Evolutionary conservation across 2,888 invertebrate genomes (phyloP).

Genomic region (Ischnura elegans): DNA sequence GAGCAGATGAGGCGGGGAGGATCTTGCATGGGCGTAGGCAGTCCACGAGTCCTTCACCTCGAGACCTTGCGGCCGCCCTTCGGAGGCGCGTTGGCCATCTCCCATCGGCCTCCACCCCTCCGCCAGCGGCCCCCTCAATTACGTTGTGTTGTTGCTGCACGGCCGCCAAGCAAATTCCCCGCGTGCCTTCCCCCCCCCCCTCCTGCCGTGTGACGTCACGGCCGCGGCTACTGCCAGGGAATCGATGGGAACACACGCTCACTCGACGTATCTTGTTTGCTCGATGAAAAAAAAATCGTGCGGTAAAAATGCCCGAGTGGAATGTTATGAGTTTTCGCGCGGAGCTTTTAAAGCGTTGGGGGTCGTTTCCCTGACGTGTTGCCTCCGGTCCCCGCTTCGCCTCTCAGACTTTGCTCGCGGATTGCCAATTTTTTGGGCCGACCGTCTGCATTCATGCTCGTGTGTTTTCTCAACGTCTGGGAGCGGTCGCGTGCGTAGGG

Average conservation of each 20-base stretch:
- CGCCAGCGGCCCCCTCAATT: constrained; percentile 1
- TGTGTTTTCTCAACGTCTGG: no score
- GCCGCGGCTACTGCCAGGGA: constrained; percentile 52
- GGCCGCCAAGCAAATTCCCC: constrained; percentile 47
- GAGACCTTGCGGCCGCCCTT: constrained; percentile 63
- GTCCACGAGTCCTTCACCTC: constrained; percentile 57
- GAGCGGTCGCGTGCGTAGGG: no score
- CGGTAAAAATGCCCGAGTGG: background rate
- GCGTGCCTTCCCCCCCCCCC: constrained; percentile 19
- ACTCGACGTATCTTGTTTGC: constrained; percentile 51
- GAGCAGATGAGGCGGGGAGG: background rate
- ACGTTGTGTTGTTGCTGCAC: constrained; percentile 67
- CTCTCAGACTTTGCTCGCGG: background rate
- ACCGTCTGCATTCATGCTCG: no score
- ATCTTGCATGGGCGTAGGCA: background rate
- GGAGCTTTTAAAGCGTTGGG: background rate
- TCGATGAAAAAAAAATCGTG: background rate
- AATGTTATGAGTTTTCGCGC: background rate
- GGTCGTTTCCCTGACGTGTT: background rate
- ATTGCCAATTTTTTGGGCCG: no score
- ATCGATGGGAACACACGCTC: constrained; percentile 51
- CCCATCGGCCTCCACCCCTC: background rate
- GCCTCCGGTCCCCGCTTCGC: background rate
- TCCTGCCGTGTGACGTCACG: constrained; percentile 43
- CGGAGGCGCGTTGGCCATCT: constrained; percentile 56